These are phyloP conservation scores for Monomorium pharaonis DNA, from an alignment of 1,140 invertebrate species.

Conservation along the genomic window DNA sequence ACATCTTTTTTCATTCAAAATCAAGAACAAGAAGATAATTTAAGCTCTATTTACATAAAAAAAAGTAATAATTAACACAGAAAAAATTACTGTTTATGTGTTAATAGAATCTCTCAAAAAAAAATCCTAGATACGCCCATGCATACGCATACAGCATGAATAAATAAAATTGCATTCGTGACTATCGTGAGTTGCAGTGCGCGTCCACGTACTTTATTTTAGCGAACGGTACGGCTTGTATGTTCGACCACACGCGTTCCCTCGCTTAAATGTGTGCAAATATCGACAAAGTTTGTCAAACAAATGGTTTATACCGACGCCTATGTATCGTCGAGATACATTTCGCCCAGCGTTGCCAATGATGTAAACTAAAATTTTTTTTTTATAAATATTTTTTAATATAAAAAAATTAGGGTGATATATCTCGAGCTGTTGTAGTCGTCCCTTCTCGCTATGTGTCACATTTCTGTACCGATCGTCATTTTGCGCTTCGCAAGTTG, in stretches of 20 bases:
- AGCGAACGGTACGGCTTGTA: slow-evolving; percentile 10
- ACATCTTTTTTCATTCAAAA: too few relatives aligned
- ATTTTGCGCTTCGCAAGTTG: not conserved
- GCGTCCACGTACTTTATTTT: slow-evolving; percentile 20
- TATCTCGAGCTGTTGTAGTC: not conserved
- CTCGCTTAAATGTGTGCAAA: slow-evolving; percentile 16
- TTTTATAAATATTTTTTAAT: not conserved
- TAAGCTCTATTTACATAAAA: too few relatives aligned
- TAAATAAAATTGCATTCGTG: slow-evolving; percentile 55
- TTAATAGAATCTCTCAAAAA: too few relatives aligned
- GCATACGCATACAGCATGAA: not conserved
- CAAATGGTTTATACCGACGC: slow-evolving; percentile 33
- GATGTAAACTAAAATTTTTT: slow-evolving; percentile 13
- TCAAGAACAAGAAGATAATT: too few relatives aligned
- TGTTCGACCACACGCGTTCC: slow-evolving; percentile 29
- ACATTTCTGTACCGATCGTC: slow-evolving; percentile 1
- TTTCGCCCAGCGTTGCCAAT: not conserved
- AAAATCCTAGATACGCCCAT: too few relatives aligned
- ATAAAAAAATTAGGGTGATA: not conserved
- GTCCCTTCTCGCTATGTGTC: not conserved
- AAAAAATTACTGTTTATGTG: too few relatives aligned
- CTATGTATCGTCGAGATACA: slow-evolving; percentile 4
- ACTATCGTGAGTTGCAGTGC: slow-evolving; percentile 44
- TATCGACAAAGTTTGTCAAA: slow-evolving; percentile 49
- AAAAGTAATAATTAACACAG: too few relatives aligned